phyloP scores from a whole-genome alignment of 2,888 invertebrate species.

The Microplitis manilae region DNA sequence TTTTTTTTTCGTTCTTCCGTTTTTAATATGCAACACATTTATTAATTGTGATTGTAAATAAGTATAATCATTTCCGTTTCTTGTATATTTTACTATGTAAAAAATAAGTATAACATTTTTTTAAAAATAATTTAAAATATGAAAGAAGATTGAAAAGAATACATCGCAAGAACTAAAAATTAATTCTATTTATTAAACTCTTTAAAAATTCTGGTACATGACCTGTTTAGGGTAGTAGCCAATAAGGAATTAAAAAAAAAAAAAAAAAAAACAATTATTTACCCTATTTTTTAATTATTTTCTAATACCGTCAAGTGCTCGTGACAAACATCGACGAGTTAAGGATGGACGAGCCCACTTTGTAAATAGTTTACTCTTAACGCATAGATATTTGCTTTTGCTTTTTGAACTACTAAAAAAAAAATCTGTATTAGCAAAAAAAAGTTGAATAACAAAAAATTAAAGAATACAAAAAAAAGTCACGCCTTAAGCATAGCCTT shows the following conservation, averaged over 20 bases:
- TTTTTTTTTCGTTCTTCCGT: neutral
- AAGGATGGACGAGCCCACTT: conserved; percentile 59
- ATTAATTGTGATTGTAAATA: conserved; percentile 66
- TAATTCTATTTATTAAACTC: neutral
- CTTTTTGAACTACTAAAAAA: conserved; percentile 45
- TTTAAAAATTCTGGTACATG: neutral
- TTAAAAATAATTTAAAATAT: neutral
- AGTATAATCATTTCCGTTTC: conserved; percentile 58
- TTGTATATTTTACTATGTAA: conserved; percentile 59
- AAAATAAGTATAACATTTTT: neutral
- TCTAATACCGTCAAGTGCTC: neutral
- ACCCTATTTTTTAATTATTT: neutral
- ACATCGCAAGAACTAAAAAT: neutral
- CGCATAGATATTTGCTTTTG: conserved; percentile 52
- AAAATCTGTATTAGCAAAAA: conserved; percentile 29
- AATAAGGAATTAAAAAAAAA: neutral
- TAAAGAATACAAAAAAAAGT: conserved; percentile 21
- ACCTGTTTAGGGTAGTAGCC: neutral
- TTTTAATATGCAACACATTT: conserved; percentile 39
- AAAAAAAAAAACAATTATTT: no score
- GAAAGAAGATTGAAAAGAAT: neutral
- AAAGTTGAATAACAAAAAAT: conserved; percentile 40
- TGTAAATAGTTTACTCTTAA: conserved; percentile 62
- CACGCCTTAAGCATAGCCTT: conserved; percentile 31
- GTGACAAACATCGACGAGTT: conserved; percentile 30